Percentiles rank a stretch among this genome's conserved stretches.
Conservation (phyloP, 1,140 invertebrate species). For the Drosophila elegans region DNA sequence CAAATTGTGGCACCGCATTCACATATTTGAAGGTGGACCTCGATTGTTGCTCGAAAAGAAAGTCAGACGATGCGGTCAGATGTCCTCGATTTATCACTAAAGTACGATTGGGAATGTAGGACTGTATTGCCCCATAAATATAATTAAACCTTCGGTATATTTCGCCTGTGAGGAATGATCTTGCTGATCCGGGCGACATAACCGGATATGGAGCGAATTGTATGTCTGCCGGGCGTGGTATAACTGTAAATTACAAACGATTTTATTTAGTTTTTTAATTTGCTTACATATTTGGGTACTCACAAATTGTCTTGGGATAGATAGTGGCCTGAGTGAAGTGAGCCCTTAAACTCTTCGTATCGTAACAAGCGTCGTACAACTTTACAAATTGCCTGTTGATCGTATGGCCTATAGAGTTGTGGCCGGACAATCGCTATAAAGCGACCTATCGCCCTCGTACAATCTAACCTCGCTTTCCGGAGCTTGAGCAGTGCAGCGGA, state of each 20-base stretch:
- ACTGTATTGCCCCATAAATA: neutral
- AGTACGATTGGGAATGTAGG: neutral
- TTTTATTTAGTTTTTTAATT: neutral
- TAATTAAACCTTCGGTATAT: too few relatives aligned
- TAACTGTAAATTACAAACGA: slow-evolving; percentile 5
- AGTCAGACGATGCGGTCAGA: slow-evolving; percentile 15
- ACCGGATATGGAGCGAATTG: neutral
- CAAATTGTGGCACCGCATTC: slow-evolving; percentile 39
- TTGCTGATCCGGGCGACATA: too few relatives aligned
- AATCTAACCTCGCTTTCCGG: neutral
- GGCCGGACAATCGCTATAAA: neutral
- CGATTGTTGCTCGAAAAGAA: slow-evolving; percentile 26
- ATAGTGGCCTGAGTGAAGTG: slow-evolving; percentile 8
- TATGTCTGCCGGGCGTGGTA: neutral
- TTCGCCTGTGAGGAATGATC: too few relatives aligned
- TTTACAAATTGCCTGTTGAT: slow-evolving; percentile 10
- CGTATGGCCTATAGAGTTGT: slow-evolving; percentile 3
- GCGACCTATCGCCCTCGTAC: neutral
- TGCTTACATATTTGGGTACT: neutral
- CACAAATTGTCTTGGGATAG: slow-evolving; percentile 9
- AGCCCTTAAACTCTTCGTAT: neutral
- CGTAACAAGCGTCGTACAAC: slow-evolving; percentile 25
- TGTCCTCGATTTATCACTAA: slow-evolving; percentile 28
- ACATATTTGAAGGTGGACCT: slow-evolving; percentile 15
- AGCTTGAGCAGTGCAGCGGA: neutral